These are phyloP conservation scores for Pollicipes pollicipes DNA, from an alignment of 1,140 invertebrate species.

Conservation along the genomic window DNA sequence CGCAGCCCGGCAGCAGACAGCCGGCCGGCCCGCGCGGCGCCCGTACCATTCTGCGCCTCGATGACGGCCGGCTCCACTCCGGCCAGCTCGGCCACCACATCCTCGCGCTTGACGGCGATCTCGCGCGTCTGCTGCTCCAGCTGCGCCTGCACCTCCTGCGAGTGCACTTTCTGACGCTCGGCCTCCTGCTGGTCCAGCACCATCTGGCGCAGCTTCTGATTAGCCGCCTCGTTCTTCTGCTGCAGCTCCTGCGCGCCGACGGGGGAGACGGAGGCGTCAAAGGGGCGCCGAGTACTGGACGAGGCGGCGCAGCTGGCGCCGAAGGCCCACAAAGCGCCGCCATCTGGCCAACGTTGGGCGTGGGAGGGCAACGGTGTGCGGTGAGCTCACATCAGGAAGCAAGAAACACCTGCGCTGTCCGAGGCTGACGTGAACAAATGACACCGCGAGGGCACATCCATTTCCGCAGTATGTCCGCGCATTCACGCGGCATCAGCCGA, in stretches of 20 bases:
- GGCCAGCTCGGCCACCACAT: slow-evolving; percentile 85
- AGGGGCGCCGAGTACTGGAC: too few species aligned
- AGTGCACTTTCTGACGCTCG: slow-evolving; percentile 95
- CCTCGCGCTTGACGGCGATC: slow-evolving; percentile 77
- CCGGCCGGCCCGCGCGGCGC: background rate
- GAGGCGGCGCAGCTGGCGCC: too few species aligned
- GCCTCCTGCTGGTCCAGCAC: slow-evolving; percentile 98
- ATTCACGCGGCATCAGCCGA: too few species aligned
- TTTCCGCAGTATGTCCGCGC: too few species aligned
- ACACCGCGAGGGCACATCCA: too few species aligned
- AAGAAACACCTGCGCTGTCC: too few species aligned
- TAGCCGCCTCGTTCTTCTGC: slow-evolving; percentile 97
- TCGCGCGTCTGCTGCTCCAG: slow-evolving; percentile 75
- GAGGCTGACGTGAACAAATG: too few species aligned
- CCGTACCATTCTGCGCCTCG: slow-evolving; percentile 54
- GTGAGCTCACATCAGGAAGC: too few species aligned
- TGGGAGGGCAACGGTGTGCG: too few species aligned
- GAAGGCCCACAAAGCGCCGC: too few species aligned
- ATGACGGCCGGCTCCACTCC: slow-evolving; percentile 96
- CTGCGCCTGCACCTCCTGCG: slow-evolving; percentile 87
- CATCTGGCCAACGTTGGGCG: too few species aligned
- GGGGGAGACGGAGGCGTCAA: too few species aligned
- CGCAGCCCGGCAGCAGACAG: background rate
- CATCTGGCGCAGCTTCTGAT: slow-evolving; percentile 97
- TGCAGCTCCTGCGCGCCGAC: slow-evolving; percentile 39